Percentiles rank a stretch among this genome's conserved stretches.
Evolutionary conservation across 2,888 invertebrate species (phyloP).

Genomic region (Luffia ferchaultella): DNA sequence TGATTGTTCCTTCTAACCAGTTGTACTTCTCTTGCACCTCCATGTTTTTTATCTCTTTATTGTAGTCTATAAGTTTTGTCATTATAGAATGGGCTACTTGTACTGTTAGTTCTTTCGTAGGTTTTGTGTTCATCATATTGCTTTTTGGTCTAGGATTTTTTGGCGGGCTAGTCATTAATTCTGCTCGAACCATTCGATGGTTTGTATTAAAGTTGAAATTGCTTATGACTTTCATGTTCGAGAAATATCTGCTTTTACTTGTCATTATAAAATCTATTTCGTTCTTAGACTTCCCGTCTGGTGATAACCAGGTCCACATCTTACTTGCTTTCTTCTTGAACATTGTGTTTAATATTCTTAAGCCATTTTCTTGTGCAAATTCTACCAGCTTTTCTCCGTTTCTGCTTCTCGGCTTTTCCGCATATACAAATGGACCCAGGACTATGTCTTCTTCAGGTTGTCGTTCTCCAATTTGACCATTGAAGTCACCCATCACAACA

Average conservation of each 20-base stretch:
- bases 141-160: neutral
- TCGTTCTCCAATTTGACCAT: neutral
- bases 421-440: neutral
- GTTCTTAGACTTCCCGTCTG: conserved; percentile 2
- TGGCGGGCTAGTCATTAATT: neutral
- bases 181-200: neutral
- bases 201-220: conserved; percentile 6
- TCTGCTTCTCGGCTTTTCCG: neutral
- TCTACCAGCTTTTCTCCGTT: conserved; percentile 5
- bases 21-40: neutral
- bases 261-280: conserved; percentile 7
- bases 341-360: conserved; percentile 4
- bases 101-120: neutral
- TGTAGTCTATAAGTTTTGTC: neutral
- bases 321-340: conserved; percentile 2
- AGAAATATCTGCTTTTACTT: neutral
- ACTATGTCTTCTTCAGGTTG: neutral
- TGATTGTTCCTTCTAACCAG: neutral
- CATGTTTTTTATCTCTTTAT: neutral
- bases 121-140: neutral
- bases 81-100: neutral
- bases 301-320: conserved; percentile 6
- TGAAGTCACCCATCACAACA: neutral
- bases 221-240: conserved; percentile 1
- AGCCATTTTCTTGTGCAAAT: conserved; percentile 3